Evolutionary conservation across 37 sponge, comb jelly and placozoan species (phyloP), one percentile per base, ranked within the genome.

Genomic region (Axinella damicornis): DNA sequence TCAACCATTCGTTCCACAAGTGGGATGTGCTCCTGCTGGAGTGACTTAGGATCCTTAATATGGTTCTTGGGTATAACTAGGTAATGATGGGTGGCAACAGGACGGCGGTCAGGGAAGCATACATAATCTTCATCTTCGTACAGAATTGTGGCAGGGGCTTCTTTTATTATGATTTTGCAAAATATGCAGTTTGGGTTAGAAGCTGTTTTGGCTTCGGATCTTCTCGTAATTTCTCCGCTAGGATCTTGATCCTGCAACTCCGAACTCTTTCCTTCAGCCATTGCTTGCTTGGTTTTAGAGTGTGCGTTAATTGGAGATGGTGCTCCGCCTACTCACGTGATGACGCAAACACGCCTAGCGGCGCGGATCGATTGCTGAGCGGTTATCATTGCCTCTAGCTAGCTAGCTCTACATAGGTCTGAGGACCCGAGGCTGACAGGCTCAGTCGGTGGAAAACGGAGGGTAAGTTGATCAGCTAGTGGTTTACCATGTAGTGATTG

Each of bases 51-150:
- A 78, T 58, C 70, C 12, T 34, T 28, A 22, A 86, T 74, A 77
- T 77, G 87, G 40, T 76, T 27, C 30, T 62, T 35, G 2, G 97
- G 97, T 13, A 96, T 63, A 6, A 96, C 77, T 19, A 91, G 87
- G 41, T 94, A 94, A 71, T 96, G 97, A 60, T 89, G 90, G 16
- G 73, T 72, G 38, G 94, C 57, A 1, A 66, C 90, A 16, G 97
- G 97, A 14, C 53, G 74, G 35, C 85, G 73, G 78, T 96, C 97
- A 33, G 81, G 46, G 65, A 96, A 91, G 59, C 90, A 90, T 18
- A 96, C 80, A 41, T 71, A 90, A 18, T 96, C 85, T 0, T 84
- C 80, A 63, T 96, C 97, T 70, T 83, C 74, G 65, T 92, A 86
- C 24, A 92, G 41, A 60, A 92, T 54, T 57, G 85, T 74, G 9